phyloP scores from a whole-genome alignment of 2,888 invertebrate genomes.

The Metalampra italica region DNA sequence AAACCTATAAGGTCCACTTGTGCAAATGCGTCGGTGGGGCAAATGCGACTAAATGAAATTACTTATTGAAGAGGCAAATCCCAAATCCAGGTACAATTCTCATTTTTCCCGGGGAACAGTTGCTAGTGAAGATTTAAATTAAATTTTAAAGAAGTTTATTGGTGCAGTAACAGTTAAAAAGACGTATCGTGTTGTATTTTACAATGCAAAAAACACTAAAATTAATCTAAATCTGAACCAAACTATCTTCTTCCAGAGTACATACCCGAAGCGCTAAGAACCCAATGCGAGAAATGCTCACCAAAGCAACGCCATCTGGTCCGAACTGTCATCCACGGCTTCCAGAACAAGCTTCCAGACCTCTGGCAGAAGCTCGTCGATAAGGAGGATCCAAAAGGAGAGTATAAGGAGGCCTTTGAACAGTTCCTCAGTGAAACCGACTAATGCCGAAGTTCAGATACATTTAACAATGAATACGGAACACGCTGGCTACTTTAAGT shows the following conservation, averaged over 20 bases:
- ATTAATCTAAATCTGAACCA: too few relatives aligned
- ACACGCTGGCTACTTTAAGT: not conserved
- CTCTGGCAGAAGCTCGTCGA: slow-evolving; percentile 81
- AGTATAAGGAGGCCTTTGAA: slow-evolving; percentile 79
- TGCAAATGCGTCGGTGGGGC: too few relatives aligned
- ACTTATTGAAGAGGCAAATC: too few relatives aligned
- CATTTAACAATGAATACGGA: not conserved
- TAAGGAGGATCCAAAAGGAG: slow-evolving; percentile 83
- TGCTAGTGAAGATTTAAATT: too few relatives aligned
- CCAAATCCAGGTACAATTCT: too few relatives aligned
- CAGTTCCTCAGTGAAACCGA: slow-evolving; percentile 46
- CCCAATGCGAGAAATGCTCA: slow-evolving; percentile 81
- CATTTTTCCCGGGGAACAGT: too few relatives aligned
- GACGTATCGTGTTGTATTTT: too few relatives aligned
- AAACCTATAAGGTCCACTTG: too few relatives aligned
- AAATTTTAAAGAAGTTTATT: too few relatives aligned
- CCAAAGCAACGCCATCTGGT: slow-evolving; percentile 79
- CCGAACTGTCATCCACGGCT: slow-evolving; percentile 78
- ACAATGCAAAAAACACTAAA: too few relatives aligned
- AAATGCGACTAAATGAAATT: too few relatives aligned
- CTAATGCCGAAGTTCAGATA: slow-evolving; percentile 20
- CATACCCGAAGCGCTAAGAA: slow-evolving; percentile 56
- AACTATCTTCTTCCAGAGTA: slow-evolving; percentile 30
- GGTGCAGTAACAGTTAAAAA: too few relatives aligned
- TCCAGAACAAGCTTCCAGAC: slow-evolving; percentile 81